Evolutionary conservation across 1,140 invertebrate species (phyloP).

Genomic region (Procambarus virginalis): DNA sequence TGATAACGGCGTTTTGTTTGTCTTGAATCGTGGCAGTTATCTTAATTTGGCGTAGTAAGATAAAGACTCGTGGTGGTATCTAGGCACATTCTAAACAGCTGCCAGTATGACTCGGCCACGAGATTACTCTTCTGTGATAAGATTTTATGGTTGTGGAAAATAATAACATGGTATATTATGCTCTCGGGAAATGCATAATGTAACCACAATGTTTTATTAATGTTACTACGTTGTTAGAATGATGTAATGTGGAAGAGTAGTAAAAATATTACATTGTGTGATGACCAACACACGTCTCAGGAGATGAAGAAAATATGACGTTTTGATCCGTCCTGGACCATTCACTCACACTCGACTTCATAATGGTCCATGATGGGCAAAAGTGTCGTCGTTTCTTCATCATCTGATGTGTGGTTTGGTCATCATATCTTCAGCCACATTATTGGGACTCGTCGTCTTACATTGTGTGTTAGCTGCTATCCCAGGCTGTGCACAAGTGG

Average conservation of each 20-base stretch:
- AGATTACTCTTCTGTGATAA: constrained; percentile 49
- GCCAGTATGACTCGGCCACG: neutral
- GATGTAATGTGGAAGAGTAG: too few species aligned
- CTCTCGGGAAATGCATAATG: neutral
- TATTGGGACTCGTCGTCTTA: too few species aligned
- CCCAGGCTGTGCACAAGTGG: constrained; percentile 13
- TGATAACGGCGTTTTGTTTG: neutral
- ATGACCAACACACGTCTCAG: neutral
- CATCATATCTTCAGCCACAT: too few species aligned
- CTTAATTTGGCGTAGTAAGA: constrained; percentile 25
- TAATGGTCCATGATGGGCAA: too few species aligned
- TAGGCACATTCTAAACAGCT: neutral
- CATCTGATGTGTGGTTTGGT: too few species aligned
- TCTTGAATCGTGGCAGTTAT: neutral
- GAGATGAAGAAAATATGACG: too few species aligned
- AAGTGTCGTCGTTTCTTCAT: too few species aligned
- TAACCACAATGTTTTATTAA: too few species aligned
- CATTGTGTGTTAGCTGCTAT: too few species aligned
- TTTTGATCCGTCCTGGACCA: too few species aligned
- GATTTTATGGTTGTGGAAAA: constrained; percentile 55
- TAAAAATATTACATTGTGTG: neutral
- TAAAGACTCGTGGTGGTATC: neutral
- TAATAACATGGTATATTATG: constrained; percentile 18
- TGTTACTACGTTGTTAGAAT: too few species aligned
- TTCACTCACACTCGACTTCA: too few species aligned